Percentiles rank a stretch among this genome's conserved stretches.
phyloP scores from a whole-genome alignment of 2,797 vertebrate genomes.

The Nannoperca obscura region DNA sequence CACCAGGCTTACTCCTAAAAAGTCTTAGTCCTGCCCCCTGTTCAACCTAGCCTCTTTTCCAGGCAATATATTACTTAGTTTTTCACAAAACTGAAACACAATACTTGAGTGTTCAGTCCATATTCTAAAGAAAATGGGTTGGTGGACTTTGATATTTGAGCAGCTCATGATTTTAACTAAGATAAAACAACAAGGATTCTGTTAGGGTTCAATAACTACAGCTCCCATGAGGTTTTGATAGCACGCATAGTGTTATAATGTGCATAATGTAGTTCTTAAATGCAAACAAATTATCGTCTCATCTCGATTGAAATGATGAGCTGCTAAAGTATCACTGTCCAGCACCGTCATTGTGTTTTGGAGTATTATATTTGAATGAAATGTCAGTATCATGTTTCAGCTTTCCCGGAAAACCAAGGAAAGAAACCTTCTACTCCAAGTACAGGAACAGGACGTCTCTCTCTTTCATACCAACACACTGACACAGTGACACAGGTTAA shows the following conservation, averaged over 20 bases:
- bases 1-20: slow-evolving; percentile 12
- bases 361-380: not conserved
- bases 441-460: not conserved
- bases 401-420: not conserved
- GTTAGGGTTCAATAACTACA: slow-evolving; percentile 2
- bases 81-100: not conserved
- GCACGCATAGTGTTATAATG: not conserved
- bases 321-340: not conserved
- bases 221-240: not conserved
- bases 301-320: not conserved
- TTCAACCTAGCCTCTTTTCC: not conserved
- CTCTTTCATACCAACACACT: not conserved
- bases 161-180: slow-evolving; percentile 1
- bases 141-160: slow-evolving; percentile 2
- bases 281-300: too few relatives aligned
- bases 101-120: not conserved
- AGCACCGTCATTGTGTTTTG: not conserved
- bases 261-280: too few relatives aligned
- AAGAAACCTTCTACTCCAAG: not conserved
- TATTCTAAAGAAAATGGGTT: slow-evolving; percentile 6
- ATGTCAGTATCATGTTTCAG: not conserved
- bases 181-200: not conserved
- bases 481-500: not conserved
- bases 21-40: not conserved
- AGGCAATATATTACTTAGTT: not conserved